Percentiles rank a stretch among this genome's conserved stretches.
These are phyloP conservation scores for Kobus ellipsiprymnus DNA, from an alignment of 2,113 vertebrate genomes.

Conservation along the genomic window DNA sequence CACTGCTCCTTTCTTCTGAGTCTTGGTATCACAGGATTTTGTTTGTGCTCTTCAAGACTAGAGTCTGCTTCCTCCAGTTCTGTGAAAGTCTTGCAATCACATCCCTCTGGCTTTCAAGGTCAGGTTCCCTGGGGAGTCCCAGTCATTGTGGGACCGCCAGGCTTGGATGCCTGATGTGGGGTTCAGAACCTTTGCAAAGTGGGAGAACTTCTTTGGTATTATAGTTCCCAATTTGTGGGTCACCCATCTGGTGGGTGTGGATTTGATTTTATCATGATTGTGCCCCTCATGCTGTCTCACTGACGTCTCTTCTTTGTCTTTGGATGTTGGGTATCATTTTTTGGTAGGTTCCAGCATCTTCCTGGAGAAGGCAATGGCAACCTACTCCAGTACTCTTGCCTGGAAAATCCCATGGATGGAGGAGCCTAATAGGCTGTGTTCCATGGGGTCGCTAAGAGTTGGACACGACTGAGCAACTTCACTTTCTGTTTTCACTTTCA, in stretches of 20 bases:
- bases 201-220: neutral
- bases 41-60: neutral
- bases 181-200: neutral
- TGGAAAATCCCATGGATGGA: no score
- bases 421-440: no score
- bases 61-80: neutral
- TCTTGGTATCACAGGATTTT: neutral
- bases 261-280: neutral
- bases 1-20: neutral
- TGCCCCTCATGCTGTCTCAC: neutral
- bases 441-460: no score
- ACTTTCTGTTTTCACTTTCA: no score
- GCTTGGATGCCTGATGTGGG: neutral
- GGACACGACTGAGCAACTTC: accelerated
- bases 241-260: neutral
- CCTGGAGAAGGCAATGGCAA: neutral
- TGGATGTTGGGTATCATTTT: neutral
- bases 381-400: no score
- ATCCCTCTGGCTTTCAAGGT: neutral
- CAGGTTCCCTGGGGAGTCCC: neutral
- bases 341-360: neutral
- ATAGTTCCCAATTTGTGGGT: neutral
- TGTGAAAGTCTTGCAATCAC: neutral
- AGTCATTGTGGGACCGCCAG: neutral
- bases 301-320: neutral